Conservation (phyloP, 1,140 invertebrate species). For the Brachionus sp. region DNA sequence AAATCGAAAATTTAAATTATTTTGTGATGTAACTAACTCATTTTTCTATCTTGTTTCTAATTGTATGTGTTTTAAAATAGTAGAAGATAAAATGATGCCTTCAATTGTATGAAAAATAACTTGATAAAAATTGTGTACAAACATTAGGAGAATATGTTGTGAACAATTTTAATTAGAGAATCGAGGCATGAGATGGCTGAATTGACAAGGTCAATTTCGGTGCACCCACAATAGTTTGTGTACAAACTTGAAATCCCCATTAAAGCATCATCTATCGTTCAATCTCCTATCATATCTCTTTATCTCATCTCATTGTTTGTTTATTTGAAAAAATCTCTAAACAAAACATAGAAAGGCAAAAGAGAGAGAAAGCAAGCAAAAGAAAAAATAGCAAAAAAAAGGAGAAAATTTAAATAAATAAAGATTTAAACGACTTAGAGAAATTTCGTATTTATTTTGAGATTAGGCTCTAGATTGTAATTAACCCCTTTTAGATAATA, state of each 20-base stretch:
- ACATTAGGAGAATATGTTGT: neutral
- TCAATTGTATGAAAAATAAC: neutral
- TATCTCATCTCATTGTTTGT: neutral
- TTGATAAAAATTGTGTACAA: neutral
- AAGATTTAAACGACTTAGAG: neutral
- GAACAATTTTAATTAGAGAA: neutral
- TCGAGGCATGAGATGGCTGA: neutral
- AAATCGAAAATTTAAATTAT: neutral
- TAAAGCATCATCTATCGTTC: neutral
- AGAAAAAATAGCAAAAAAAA: neutral
- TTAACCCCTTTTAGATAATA: conserved; percentile 9
- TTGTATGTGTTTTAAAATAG: neutral
- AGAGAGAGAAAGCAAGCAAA: neutral
- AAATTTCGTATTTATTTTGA: neutral
- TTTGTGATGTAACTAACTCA: neutral
- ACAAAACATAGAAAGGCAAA: neutral
- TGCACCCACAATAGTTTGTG: neutral
- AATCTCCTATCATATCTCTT: neutral
- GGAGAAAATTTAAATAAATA: neutral
- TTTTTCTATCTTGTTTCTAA: neutral
- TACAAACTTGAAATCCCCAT: neutral
- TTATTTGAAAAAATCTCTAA: conserved; percentile 1
- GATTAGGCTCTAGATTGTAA: neutral
- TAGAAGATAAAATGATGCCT: neutral
- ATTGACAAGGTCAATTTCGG: neutral